Evolutionary conservation across 2,888 invertebrate genomes (phyloP).

Genomic region (Allolobophora icterica): DNA sequence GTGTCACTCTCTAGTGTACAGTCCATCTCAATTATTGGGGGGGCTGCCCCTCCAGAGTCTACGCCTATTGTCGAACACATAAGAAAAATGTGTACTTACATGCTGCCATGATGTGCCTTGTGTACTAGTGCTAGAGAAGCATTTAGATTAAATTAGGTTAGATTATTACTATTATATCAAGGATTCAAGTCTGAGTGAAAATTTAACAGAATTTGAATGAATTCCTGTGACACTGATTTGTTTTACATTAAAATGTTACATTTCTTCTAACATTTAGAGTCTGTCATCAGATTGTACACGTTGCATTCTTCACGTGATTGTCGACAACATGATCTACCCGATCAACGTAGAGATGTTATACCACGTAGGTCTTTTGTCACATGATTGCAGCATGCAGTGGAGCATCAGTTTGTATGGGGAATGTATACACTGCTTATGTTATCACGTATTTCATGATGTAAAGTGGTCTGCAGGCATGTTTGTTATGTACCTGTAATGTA

Average conservation of each 20-base stretch:
- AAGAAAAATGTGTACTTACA: too few relatives aligned
- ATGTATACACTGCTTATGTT: too few relatives aligned
- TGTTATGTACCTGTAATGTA: too few relatives aligned
- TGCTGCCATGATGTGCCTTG: not conserved
- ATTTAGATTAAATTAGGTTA: not conserved
- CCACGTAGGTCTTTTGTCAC: not conserved
- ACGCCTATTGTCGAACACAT: too few relatives aligned
- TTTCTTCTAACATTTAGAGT: not conserved
- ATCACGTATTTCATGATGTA: too few relatives aligned
- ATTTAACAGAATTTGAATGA: not conserved
- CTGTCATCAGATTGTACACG: not conserved
- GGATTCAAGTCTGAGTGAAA: not conserved
- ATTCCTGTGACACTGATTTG: not conserved
- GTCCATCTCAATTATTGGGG: too few relatives aligned
- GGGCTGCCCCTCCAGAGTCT: too few relatives aligned
- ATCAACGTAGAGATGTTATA: slow-evolving; percentile 4
- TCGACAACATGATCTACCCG: slow-evolving; percentile 25
- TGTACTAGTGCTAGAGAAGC: not conserved
- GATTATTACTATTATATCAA: not conserved
- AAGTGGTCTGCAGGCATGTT: too few relatives aligned
- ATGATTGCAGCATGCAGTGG: not conserved
- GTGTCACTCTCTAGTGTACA: too few relatives aligned
- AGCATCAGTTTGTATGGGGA: too few relatives aligned
- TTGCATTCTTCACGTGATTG: slow-evolving; percentile 23
- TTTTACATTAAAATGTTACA: not conserved